Base-by-base conservation (phyloP, 1,140 invertebrate species). In the Neodiprion lecontei region DNA sequence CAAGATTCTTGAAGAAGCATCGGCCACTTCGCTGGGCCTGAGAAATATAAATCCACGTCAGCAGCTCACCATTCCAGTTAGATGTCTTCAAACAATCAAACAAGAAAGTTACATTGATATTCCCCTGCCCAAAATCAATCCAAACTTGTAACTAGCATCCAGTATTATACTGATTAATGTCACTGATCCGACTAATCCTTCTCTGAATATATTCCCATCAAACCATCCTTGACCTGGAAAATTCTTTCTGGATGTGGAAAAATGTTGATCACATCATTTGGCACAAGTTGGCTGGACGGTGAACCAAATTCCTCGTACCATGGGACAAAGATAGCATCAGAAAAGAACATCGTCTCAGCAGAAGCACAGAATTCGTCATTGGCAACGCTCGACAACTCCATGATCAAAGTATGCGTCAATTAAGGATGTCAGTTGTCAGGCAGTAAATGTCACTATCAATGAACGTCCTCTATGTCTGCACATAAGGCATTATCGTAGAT, bases 391-490 rank as follows among this genome's bases (percentile, higher is more conserved):
- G 79, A 77, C 83, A 76, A 61, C 80, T 79, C 61, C 79, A 83
- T 81, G 75, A 81, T 82, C 83, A 86, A 87, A 87, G 85, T 87
- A 86, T 86, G 86, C 84, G 84, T 83, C 77, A 83, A 82, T 82
- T 82, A 83, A 85, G 79, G 83, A 80, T 85, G 81, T 85, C 84
- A 84, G 80, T 82, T 85, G 82, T 85, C 79, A 79, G 80, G 83
- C 81, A 82, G 77, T 85, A 79, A 84, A 82, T 83, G 77, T 85
- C 79, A 83, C 78, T 85, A 83, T 81, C 82, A 84, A 76, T 79
- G 77, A 83, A 81, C 80, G 77, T 79, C 80, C 82, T 82, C 77
- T 83, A 76, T 81, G 78, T 82, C 74, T 74, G 77, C 79, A 84
- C 83, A 79, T 84, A 79, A 79, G 80, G 79, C 77, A 82, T 76